Evolutionary conservation across 2,888 invertebrate genomes (phyloP).

Genomic region (Ochropleura plecta): DNA sequence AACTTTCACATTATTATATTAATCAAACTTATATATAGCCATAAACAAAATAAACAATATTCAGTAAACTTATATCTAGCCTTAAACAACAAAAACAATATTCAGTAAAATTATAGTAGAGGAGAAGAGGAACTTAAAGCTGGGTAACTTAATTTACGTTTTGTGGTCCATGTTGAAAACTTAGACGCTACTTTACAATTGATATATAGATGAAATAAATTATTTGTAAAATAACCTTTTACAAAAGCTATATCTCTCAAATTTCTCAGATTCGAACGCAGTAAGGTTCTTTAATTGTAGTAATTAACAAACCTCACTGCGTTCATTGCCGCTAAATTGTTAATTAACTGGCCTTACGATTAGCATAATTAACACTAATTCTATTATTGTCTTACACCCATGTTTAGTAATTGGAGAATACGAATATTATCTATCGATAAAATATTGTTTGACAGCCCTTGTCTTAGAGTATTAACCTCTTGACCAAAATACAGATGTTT

Average conservation of each 20-base stretch:
- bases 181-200: neutral
- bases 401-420: slow-evolving; percentile 20
- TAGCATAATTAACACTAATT: slow-evolving; percentile 37
- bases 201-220: neutral
- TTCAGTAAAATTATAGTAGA: neutral
- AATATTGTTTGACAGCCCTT: slow-evolving; percentile 29
- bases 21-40: no score
- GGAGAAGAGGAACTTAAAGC: neutral
- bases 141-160: neutral
- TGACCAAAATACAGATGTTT: slow-evolving; percentile 46
- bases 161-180: neutral
- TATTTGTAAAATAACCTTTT: neutral
- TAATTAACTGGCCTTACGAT: slow-evolving; percentile 42
- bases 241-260: slow-evolving; percentile 11
- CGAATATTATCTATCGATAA: neutral
- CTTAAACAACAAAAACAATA: no score
- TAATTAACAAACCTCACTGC: slow-evolving; percentile 5
- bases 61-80: no score
- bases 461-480: slow-evolving; percentile 22
- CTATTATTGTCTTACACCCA: slow-evolving; percentile 23
- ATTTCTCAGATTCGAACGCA: neutral
- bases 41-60: no score
- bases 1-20: no score
- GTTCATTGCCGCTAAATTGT: slow-evolving; percentile 33
- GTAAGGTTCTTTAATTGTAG: neutral